Base-by-base conservation (phyloP, 2,797 vertebrate genomes). In the Coregonus sp. region DNA sequence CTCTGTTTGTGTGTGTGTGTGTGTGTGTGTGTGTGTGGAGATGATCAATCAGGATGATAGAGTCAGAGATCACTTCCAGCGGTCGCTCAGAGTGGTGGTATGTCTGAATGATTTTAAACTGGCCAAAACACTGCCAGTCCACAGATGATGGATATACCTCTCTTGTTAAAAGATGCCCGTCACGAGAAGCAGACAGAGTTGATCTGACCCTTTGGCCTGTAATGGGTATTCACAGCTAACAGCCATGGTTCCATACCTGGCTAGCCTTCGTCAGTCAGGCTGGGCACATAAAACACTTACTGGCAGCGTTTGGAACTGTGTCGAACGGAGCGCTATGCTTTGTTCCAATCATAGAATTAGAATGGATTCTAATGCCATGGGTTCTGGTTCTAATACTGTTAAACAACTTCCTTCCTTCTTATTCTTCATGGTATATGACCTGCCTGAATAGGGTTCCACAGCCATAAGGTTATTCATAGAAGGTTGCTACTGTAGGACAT, bases 41-140 rank as follows among this genome's bases (percentile, higher is more conserved):
- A 63, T 63, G 0, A 33, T 61, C n/a, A 65, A 51, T 31, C 40
- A 75, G 47, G 35, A 50, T 47, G 65, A 51, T 37, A 52, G 66
- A 33, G 66, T 12, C 69, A 33, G 2, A 12, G 9, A 47, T 47
- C 9, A 2, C 40, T 47, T 47, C 40, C 2, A 47, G 40, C 40
- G 2, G 40, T 47, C 40, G 11, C 9, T 47, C 40, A 47, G 9
- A 47, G 40, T 9, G 11, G 40, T 47, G 11, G 40, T 47, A 47
- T 47, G 40, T 47, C 40, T 47, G 9, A 47, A 47, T 47, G 0
- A 47, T 47, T 47, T 40, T 59, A 35, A 61, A 50, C 54, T 12
- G 47, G 25, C 75, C 59, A 70, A 72, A 71, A 51, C 33, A 56
- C 18, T 71, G 54, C 59, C 70, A 40, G 56, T 15, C 70, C 69